Evolutionary conservation across 2,797 vertebrate genomes (phyloP).

Genomic region (Glossophaga mutica): DNA sequence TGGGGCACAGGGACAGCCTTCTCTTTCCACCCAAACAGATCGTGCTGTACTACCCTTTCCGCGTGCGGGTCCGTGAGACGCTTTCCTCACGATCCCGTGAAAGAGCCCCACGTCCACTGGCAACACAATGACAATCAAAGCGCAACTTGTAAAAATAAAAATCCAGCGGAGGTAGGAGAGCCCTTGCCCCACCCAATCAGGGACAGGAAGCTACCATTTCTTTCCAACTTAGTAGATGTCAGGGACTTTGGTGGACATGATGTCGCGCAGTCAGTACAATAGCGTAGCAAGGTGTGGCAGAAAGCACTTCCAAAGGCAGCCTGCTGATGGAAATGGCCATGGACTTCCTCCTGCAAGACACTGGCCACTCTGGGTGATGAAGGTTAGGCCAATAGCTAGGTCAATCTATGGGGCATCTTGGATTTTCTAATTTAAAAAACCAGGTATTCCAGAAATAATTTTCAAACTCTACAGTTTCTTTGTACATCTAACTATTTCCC

Average conservation of each 20-base stretch:
- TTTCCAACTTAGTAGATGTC: neutral
- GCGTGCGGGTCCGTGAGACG: too few relatives aligned
- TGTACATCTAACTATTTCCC: constrained; percentile 30
- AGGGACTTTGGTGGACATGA: neutral
- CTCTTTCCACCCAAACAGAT: too few relatives aligned
- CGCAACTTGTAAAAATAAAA: neutral
- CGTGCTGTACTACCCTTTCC: too few relatives aligned
- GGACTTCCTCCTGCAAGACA: neutral
- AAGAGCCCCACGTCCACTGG: too few relatives aligned
- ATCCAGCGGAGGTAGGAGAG: neutral
- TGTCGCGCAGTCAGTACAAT: neutral
- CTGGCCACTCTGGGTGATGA: neutral
- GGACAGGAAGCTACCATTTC: neutral
- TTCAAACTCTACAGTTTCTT: constrained; percentile 23
- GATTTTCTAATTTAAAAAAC: neutral
- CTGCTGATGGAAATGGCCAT: neutral
- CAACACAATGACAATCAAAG: neutral
- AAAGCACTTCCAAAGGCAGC: neutral
- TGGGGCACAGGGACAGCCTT: too few relatives aligned
- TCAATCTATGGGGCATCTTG: neutral
- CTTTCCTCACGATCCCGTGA: too few relatives aligned
- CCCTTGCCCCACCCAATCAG: neutral
- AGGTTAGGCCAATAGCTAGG: neutral
- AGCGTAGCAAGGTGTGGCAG: neutral
- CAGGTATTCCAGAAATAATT: neutral